Evolutionary conservation across 2,797 vertebrate genomes (phyloP), one percentile per base, ranked within the genome.

Genomic region (Macroramphosus scolopax): DNA sequence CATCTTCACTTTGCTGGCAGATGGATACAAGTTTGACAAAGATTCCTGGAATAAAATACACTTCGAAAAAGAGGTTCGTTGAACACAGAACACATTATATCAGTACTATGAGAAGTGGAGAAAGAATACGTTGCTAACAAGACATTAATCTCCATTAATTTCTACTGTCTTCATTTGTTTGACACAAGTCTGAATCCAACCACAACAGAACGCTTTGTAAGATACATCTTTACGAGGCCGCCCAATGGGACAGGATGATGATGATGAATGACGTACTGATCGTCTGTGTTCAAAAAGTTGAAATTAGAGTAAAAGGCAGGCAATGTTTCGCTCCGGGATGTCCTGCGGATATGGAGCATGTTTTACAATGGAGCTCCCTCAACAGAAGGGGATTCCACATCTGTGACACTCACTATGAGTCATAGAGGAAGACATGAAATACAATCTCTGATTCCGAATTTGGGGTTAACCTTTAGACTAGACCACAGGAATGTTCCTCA

Each of bases 21-120:
- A 88, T 0, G 96, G 94, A 17, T 98, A 97, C 85, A 93, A 91
- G 71, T 98, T 98, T 65, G 88, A 90, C 13, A 36, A 60, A 2
- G 78, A 88, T 16, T 93, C 88, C 29, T 98, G 95, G 95, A 82
- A 87, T 56, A 85, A 83, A 29, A 94, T 98, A 43, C 30, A 52
- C 17, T 98, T 98, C 75, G 72, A 91, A 77, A 93, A 81, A 72
- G 72, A 96, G 90, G 96, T 96, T 75, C 18, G 74, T 77, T 15
- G 7, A 43, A 34, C 10, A 34, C 16, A 28, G 40, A 24, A 26
- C n/a, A n/a, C n/a, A n/a, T n/a, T n/a, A n/a, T n/a, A n/a, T n/a
- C n/a, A n/a, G n/a, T n/a, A n/a, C n/a, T n/a, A n/a, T n/a, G n/a
- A n/a, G n/a, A n/a, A n/a, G n/a, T n/a, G n/a, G n/a, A n/a, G n/a